Conservation (phyloP, 2,113 vertebrate genomes). For the Mobula birostris region DNA sequence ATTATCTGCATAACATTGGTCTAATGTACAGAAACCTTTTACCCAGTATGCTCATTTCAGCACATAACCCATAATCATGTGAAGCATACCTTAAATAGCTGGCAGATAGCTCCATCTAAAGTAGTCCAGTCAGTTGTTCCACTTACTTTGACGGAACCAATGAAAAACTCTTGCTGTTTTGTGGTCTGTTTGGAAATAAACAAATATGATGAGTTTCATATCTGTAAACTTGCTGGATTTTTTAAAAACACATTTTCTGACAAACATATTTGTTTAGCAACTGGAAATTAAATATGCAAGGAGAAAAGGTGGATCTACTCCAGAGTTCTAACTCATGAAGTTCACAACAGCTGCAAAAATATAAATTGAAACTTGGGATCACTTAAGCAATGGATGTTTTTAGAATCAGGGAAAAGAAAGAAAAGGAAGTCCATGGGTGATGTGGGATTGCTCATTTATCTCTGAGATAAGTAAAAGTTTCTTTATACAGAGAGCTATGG, state of each 20-base stretch:
- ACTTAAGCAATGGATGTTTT: not conserved
- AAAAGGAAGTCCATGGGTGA: not conserved
- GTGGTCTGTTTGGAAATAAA: constrained; percentile 14
- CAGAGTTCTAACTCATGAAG: not conserved
- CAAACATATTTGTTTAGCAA: not conserved
- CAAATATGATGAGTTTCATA: not conserved
- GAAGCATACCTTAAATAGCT: constrained; percentile 74
- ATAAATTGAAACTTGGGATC: not conserved
- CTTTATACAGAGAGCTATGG: too few species aligned
- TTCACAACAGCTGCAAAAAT: not conserved
- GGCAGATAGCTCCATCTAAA: constrained; percentile 77
- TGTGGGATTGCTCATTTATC: too few species aligned
- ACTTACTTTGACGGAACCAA: constrained; percentile 71
- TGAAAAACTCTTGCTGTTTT: constrained; percentile 81
- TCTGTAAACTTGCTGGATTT: not conserved
- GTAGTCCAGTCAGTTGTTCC: constrained; percentile 76
- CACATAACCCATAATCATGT: not conserved
- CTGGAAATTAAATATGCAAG: not conserved
- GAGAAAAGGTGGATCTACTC: not conserved
- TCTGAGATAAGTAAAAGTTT: too few species aligned
- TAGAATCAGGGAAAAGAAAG: not conserved
- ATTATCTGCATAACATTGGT: too few species aligned
- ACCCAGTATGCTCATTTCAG: not conserved
- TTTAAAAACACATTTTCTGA: not conserved
- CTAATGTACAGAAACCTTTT: not conserved